Evolutionary conservation across 2,888 invertebrate genomes (phyloP), one percentile per base, ranked within the genome.

Genomic region (Yponomeuta sedellus): DNA sequence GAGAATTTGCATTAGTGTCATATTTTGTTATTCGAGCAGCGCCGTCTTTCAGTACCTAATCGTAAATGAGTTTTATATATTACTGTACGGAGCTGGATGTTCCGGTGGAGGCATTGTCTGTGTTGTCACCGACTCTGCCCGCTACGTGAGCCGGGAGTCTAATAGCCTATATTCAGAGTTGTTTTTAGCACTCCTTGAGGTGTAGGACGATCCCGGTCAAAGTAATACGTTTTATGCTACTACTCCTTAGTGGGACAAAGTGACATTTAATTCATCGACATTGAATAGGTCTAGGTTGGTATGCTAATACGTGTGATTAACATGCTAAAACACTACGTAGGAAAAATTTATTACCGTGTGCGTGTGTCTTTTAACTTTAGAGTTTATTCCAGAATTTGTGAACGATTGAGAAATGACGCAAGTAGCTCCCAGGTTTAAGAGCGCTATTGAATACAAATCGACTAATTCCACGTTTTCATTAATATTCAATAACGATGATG

Each of bases 101-200:
- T 75, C 75, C 75, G 72, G 71, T 74, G 79, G 78, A 76, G 82
- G 77, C 77, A 80, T 71, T 11, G 34, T 39, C 62, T 66, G 74
- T 82, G 82, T 83, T 81, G 83, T 78, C 80, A 82, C 77, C 75
- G 75, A 73, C 72, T 66, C 72, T 68, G 65, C 71, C 68, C 8
- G 64, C 71, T 80, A 87, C 88, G 88, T 88, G 88, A 81, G 78
- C 68, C 64, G 70, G 75, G 76, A 76, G 70, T 73, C 74, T 77
- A 87, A 88, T 83, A 71, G 73, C 79, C 70, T 73, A 80, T 78
- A 80, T 76, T 75, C 71, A 73, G 72, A 72, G 76, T 76, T 76
- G 77, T 77, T 79, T 80, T 80, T 71, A 74, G 62, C 59, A 73
- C 77, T 74, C 77, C 77, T 81, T 79, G 79, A 79, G 74, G 79